Evolutionary conservation across 2,888 invertebrate species (phyloP).

Genomic region (Epirrhoe tristata): DNA sequence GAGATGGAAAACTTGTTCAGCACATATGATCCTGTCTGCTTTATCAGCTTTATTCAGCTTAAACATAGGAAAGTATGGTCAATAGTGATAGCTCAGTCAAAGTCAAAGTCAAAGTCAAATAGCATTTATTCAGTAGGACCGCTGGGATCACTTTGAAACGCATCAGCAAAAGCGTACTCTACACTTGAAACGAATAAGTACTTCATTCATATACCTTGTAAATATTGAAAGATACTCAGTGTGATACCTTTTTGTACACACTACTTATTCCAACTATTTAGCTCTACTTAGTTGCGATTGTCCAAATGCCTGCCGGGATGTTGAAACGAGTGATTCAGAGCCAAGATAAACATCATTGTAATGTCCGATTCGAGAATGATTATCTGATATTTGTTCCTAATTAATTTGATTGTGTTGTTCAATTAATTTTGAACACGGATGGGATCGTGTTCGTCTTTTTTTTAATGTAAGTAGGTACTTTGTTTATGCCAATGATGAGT

Average conservation of each 20-base stretch:
- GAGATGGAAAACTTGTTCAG: too few relatives aligned
- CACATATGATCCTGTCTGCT: too few relatives aligned
- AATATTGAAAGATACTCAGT: too few relatives aligned
- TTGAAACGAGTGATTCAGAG: slow-evolving; percentile 32
- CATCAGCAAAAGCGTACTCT: too few relatives aligned
- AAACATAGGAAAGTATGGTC: too few relatives aligned
- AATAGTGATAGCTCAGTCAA: too few relatives aligned
- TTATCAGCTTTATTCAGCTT: too few relatives aligned
- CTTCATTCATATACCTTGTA: too few relatives aligned
- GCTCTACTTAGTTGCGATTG: slow-evolving; percentile 1
- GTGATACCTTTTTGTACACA: neutral
- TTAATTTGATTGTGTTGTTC: slow-evolving; percentile 31
- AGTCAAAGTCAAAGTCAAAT: too few relatives aligned
- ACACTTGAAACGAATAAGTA: too few relatives aligned
- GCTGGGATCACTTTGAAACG: too few relatives aligned
- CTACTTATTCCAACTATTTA: neutral
- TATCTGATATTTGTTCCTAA: slow-evolving; percentile 30
- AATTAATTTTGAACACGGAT: slow-evolving; percentile 36
- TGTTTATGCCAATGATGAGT: neutral
- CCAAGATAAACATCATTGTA: slow-evolving; percentile 37
- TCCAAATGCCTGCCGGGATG: slow-evolving; percentile 22
- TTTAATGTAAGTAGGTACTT: neutral
- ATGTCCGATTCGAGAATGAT: slow-evolving; percentile 34
- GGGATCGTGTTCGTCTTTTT: slow-evolving; percentile 3
- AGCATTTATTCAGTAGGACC: too few relatives aligned